phyloP scores from a whole-genome alignment of 2,113 vertebrate species.

The Girardinichthys multiradiatus region DNA sequence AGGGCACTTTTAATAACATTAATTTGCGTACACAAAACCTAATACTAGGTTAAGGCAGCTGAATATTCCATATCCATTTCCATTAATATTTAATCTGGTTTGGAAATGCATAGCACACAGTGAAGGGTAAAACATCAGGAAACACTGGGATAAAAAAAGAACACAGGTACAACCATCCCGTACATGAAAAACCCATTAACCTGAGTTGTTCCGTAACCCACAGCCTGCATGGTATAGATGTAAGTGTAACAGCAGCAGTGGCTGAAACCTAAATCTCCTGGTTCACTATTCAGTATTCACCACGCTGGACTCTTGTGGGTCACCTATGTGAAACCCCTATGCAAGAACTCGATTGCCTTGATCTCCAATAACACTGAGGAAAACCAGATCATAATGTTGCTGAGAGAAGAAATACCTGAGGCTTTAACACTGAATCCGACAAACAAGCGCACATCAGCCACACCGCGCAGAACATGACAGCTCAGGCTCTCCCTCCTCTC shows the following conservation, averaged over 20 bases:
- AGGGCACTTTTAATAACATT: background rate
- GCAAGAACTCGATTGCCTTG: background rate
- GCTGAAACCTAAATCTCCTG: constrained; percentile 52
- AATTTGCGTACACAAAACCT: background rate
- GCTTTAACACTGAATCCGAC: constrained; percentile 31
- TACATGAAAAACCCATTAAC: constrained; percentile 47
- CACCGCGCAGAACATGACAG: constrained; percentile 65
- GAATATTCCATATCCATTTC: constrained; percentile 38
- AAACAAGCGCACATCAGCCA: constrained; percentile 60
- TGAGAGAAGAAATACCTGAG: background rate
- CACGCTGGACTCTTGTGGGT: constrained; percentile 39
- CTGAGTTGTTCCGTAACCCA: constrained; percentile 35
- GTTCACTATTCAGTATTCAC: constrained; percentile 54
- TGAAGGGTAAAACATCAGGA: constrained; percentile 22
- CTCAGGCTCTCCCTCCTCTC: constrained; percentile 30
- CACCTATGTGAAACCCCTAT: constrained; percentile 22
- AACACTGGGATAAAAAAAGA: constrained; percentile 24
- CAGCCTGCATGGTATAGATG: constrained; percentile 25
- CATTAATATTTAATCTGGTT: constrained; percentile 53
- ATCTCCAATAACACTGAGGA: constrained; percentile 4
- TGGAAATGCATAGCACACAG: constrained; percentile 28
- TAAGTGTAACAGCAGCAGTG: constrained; percentile 29
- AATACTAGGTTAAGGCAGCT: background rate
- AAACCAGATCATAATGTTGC: background rate
- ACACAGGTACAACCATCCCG: constrained; percentile 21